Evolutionary conservation across 2,888 invertebrate genomes (phyloP).

Genomic region (Caenorhabditis panamensis): DNA sequence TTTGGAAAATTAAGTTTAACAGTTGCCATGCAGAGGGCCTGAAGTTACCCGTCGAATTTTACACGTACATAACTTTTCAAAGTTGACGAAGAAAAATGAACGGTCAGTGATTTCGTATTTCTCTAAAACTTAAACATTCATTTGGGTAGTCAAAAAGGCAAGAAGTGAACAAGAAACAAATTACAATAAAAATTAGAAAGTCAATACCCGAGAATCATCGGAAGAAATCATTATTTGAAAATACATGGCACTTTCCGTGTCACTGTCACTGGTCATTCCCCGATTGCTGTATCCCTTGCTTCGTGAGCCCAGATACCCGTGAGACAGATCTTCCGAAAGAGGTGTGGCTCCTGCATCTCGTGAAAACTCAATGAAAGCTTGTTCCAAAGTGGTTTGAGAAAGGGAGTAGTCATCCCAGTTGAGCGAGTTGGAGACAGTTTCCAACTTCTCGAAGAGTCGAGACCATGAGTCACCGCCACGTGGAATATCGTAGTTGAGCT

Average conservation of each 20-base stretch:
- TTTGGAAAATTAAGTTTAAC: too few species aligned
- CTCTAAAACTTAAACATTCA: too few species aligned
- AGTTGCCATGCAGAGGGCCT: slow-evolving; percentile 13
- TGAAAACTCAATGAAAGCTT: slow-evolving; percentile 83
- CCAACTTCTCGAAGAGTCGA: slow-evolving; percentile 82
- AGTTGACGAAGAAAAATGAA: too few species aligned
- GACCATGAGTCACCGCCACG: slow-evolving; percentile 81
- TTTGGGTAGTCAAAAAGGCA: too few species aligned
- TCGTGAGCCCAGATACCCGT: not conserved
- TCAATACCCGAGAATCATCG: not conserved
- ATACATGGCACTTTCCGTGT: slow-evolving; percentile 22
- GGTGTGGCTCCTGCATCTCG: slow-evolving; percentile 48
- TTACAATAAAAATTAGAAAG: not conserved
- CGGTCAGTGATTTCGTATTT: too few species aligned
- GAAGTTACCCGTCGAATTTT: too few species aligned
- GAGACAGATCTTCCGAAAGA: not conserved
- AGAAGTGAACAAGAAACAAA: not conserved
- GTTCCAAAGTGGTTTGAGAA: slow-evolving; percentile 89
- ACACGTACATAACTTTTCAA: not conserved
- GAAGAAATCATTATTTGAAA: slow-evolving; percentile 9
- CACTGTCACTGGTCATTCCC: slow-evolving; percentile 13
- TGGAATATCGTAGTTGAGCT: slow-evolving; percentile 83
- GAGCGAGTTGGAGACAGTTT: slow-evolving; percentile 82
- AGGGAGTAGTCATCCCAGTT: slow-evolving; percentile 87
- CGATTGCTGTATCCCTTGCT: slow-evolving; percentile 18